phyloP scores from a whole-genome alignment of 2,113 vertebrate genomes.

The Meleagris gallopavo region DNA sequence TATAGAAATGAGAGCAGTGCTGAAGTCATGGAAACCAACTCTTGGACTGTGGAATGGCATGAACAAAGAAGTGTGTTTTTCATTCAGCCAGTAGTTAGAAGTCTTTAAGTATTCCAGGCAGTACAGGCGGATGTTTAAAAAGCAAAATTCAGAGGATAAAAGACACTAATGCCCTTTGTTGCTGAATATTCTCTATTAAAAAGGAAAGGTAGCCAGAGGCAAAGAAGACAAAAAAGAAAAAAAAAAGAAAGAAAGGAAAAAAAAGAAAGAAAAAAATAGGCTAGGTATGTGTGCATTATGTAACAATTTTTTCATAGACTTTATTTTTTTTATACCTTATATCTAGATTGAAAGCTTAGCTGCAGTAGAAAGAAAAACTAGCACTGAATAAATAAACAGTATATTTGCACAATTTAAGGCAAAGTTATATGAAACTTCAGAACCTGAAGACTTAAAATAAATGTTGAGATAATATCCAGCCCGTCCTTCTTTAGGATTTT shows the following conservation, averaged over 20 bases:
- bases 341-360: background rate
- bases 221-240: background rate
- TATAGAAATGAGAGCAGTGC: background rate
- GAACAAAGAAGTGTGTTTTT: conserved; percentile 52
- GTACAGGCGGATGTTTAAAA: conserved; percentile 37
- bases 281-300: background rate
- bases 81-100: background rate
- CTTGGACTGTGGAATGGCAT: background rate
- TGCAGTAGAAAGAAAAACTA: background rate
- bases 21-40: conserved; percentile 62
- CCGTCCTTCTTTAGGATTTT: background rate
- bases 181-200: background rate
- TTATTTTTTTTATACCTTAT: background rate
- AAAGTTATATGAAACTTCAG: background rate
- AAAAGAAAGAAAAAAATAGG: background rate
- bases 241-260: background rate
- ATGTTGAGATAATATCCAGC: background rate
- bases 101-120: conserved; percentile 53
- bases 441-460: background rate
- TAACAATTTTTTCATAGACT: background rate
- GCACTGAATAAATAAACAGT: background rate
- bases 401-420: background rate
- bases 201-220: background rate
- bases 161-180: conserved; percentile 37
- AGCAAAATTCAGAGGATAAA: conserved; percentile 33